Percentiles rank a stretch among this genome's conserved stretches.
Evolutionary conservation across 37 sponge, comb jelly and placozoan species (phyloP).

Genomic region (Eunapius fragilis): DNA sequence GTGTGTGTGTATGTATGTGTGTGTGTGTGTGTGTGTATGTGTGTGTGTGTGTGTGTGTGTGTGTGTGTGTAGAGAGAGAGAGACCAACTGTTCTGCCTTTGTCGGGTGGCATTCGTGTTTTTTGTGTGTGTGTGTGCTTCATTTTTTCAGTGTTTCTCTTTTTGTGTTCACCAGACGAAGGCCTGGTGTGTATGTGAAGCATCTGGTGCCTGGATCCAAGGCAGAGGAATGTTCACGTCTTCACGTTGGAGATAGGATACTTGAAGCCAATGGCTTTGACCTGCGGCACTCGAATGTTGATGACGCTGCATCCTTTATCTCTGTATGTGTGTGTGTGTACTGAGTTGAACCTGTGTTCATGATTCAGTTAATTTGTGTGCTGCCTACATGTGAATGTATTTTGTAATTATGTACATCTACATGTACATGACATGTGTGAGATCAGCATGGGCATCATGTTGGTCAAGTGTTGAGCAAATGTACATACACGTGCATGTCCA

Average conservation of each 20-base stretch:
- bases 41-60: no score
- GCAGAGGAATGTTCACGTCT: constrained; percentile 46
- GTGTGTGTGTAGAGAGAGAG: no score
- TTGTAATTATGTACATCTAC: not conserved
- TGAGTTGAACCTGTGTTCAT: not conserved
- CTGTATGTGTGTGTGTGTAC: constrained; percentile 39
- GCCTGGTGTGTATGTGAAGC: constrained; percentile 73
- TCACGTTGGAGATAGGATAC: constrained; percentile 64
- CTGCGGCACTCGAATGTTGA: constrained; percentile 70
- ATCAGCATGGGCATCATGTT: not conserved
- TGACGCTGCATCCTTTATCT: constrained; percentile 51
- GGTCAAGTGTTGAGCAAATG: not conserved
- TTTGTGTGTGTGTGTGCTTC: no score
- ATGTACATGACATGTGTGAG: not conserved
- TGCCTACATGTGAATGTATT: constrained; percentile 2
- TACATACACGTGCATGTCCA: not conserved
- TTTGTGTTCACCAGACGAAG: constrained; percentile 13
- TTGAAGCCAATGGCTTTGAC: constrained; percentile 76
- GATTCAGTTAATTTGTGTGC: no score
- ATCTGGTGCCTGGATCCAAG: constrained; percentile 49
- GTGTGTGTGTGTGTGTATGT: no score
- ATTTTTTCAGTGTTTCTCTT: no score
- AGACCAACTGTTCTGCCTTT: no score
- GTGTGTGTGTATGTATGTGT: not conserved
- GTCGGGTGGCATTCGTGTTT: no score